These are phyloP conservation scores for Mercenaria mercenaria DNA, from an alignment of 1,140 invertebrate genomes.

Conservation along the genomic window DNA sequence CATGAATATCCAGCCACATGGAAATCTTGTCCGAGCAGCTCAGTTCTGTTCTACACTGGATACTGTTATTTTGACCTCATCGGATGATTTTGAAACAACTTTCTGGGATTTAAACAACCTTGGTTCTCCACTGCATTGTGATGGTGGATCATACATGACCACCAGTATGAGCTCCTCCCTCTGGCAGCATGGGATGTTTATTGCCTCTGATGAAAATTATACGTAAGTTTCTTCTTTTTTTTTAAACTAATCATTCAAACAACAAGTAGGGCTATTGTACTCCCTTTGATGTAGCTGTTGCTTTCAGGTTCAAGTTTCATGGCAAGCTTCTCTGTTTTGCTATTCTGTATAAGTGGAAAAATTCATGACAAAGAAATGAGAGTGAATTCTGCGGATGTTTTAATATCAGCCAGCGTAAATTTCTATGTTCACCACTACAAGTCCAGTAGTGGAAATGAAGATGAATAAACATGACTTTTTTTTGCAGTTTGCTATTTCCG, in stretches of 20 bases:
- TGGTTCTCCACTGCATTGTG: neutral
- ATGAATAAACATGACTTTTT: too few relatives aligned
- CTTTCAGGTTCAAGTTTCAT: too few relatives aligned
- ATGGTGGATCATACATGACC: neutral
- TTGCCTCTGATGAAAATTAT: conserved; percentile 15
- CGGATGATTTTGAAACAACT: conserved; percentile 19
- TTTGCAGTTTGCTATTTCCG: too few relatives aligned
- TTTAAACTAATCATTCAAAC: too few relatives aligned
- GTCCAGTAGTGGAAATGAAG: too few relatives aligned
- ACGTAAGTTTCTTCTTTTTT: conserved; percentile 11
- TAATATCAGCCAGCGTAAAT: too few relatives aligned
- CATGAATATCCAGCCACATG: neutral
- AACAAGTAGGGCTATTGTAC: neutral
- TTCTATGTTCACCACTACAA: too few relatives aligned
- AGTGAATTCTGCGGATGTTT: too few relatives aligned
- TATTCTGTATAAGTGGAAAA: neutral
- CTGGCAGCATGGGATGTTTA: neutral
- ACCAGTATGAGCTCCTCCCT: neutral
- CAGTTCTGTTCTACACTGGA: neutral
- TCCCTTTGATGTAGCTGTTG: too few relatives aligned
- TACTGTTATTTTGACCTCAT: neutral
- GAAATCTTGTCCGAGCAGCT: neutral
- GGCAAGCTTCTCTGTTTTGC: too few relatives aligned
- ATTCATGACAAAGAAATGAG: too few relatives aligned
- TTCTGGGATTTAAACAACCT: conserved; percentile 35